Percentiles rank a stretch among this genome's conserved stretches.
phyloP scores from a whole-genome alignment of 2,113 vertebrate species.

The Syngnathoides biaculeatus region DNA sequence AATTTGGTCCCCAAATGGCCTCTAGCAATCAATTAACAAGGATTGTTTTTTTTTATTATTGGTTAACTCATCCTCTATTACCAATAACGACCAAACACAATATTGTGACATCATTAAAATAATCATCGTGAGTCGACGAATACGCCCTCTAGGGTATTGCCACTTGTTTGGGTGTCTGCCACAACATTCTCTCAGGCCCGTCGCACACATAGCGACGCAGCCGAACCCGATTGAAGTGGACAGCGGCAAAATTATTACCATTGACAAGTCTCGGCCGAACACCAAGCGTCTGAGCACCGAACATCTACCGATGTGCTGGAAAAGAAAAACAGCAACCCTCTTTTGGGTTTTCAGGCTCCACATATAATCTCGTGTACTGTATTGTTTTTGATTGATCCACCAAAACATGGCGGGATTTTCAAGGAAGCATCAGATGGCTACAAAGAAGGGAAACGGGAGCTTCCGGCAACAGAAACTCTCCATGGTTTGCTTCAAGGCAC shows the following conservation, averaged over 20 bases:
- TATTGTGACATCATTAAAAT: not conserved
- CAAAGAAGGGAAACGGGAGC: too few relatives aligned
- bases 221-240: too few relatives aligned
- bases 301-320: too few relatives aligned
- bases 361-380: not conserved
- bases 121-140: not conserved
- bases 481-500: too few relatives aligned
- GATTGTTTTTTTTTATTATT: not conserved
- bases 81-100: not conserved
- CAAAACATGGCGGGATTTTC: not conserved
- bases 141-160: not conserved
- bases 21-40: not conserved
- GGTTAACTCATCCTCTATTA: not conserved
- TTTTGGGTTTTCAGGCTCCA: not conserved
- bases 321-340: not conserved
- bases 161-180: too few relatives aligned
- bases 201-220: too few relatives aligned
- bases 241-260: too few relatives aligned
- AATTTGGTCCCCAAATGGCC: not conserved
- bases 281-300: not conserved
- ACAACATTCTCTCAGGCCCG: too few relatives aligned
- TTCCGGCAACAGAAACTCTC: too few relatives aligned
- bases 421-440: not conserved
- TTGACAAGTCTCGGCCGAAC: not conserved
- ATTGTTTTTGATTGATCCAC: not conserved